A percentile compares a stretch with the other conserved stretches of the same genome.
Evolutionary conservation across 2,797 vertebrate species (phyloP).

Genomic region (Gallirallus australis): DNA sequence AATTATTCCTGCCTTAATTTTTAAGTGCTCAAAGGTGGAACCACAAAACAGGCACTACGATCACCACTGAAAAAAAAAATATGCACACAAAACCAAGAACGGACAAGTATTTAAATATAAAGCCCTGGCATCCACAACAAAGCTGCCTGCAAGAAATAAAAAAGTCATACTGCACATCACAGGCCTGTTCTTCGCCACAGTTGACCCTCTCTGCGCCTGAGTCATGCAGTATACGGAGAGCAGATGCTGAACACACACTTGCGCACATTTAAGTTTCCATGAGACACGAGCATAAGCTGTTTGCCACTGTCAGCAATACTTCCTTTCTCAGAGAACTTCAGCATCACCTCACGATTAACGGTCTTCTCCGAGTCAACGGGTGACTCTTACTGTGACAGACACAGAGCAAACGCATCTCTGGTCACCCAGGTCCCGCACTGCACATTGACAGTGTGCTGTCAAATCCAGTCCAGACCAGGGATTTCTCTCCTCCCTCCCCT

Average conservation of each 20-base stretch:
- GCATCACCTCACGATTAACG: background rate
- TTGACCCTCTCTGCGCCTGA: background rate
- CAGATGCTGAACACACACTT: background rate
- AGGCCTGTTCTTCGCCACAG: background rate
- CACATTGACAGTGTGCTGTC: fast-evolving
- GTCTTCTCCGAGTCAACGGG: background rate
- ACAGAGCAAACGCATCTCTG: fast-evolving
- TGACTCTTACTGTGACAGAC: background rate
- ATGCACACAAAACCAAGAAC: background rate
- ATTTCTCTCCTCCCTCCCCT: background rate
- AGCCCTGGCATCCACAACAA: background rate
- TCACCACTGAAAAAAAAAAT: background rate
- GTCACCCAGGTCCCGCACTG: background rate
- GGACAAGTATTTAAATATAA: background rate
- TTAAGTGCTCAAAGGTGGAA: background rate
- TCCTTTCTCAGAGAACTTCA: slow-evolving; percentile 23
- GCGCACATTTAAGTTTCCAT: background rate
- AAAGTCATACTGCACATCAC: background rate
- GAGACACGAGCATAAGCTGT: background rate
- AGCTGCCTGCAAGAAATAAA: background rate
- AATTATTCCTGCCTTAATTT: background rate
- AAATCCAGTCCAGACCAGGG: background rate
- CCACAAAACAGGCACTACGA: background rate
- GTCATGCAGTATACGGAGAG: background rate
- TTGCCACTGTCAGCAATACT: slow-evolving; percentile 3